Evolutionary conservation across 2,113 vertebrate species (phyloP).

Genomic region (Polypterus bichir): DNA sequence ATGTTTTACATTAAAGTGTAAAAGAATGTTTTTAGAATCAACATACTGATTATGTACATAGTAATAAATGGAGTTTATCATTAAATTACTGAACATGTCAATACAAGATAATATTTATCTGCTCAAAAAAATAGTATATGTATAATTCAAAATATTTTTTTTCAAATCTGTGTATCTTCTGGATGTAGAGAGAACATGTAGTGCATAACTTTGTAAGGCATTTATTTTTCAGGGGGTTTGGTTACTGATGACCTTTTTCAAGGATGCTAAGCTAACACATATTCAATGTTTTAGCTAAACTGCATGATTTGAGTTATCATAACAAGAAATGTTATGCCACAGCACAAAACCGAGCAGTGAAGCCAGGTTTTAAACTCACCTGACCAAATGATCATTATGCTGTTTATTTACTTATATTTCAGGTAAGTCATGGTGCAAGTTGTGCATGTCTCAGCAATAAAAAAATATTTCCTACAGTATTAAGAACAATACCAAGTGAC

Average conservation of each 20-base stretch:
- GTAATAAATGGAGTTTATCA: not conserved
- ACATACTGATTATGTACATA: not conserved
- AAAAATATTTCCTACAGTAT: slow-evolving; percentile 8
- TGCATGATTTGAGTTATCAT: not conserved
- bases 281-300: not conserved
- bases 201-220: no score
- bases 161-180: not conserved
- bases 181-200: no score
- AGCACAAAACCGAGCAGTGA: no score
- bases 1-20: no score
- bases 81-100: not conserved
- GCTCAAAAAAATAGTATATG: not conserved
- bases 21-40: no score
- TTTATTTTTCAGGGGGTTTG: not conserved
- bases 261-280: not conserved
- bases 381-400: no score
- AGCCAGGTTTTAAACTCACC: no score
- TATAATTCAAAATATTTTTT: not conserved
- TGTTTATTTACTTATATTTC: not conserved
- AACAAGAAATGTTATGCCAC: not conserved
- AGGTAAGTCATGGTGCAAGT: slow-evolving; percentile 12
- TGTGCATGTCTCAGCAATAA: slow-evolving; percentile 6
- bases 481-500: slow-evolving; percentile 10
- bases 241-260: not conserved
- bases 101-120: not conserved